Evolutionary conservation across 2,888 invertebrate species (phyloP).

Genomic region (Calephelis perditalis): DNA sequence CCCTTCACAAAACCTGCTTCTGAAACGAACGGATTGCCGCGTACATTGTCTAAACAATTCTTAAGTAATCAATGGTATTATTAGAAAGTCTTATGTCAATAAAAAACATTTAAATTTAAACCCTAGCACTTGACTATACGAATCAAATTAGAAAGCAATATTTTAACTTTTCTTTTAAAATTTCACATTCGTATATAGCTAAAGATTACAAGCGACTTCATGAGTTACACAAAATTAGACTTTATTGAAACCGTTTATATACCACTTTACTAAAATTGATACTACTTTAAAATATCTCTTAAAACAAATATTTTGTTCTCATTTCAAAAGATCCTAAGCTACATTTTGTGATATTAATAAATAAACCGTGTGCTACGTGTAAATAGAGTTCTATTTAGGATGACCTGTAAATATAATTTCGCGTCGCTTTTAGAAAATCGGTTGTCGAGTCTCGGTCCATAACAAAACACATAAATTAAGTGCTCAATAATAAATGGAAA

Average conservation of each 20-base stretch:
- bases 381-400: constrained; percentile 32
- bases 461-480: constrained; percentile 80
- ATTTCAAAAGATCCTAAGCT: constrained; percentile 34
- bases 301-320: constrained; percentile 46
- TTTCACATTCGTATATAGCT: constrained; percentile 42
- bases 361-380: constrained; percentile 21
- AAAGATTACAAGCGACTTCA: constrained; percentile 43
- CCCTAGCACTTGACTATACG: constrained; percentile 23
- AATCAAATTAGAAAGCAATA: constrained; percentile 25
- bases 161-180: constrained; percentile 39
- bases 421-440: constrained; percentile 39
- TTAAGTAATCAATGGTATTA: constrained; percentile 51
- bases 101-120: constrained; percentile 25
- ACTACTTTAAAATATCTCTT: constrained; percentile 55
- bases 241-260: constrained; percentile 32
- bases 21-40: constrained; percentile 67
- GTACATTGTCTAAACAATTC: constrained; percentile 70
- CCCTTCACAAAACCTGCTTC: constrained; percentile 69
- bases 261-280: constrained; percentile 34
- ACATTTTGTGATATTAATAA: constrained; percentile 23
- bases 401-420: constrained; percentile 22
- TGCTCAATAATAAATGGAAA: constrained; percentile 80
- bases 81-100: constrained; percentile 39
- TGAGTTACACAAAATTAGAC: constrained; percentile 34
- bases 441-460: constrained; percentile 70